These are phyloP conservation scores for Crocodylus rhombifer DNA, from an alignment of 2,797 vertebrate species.

Conservation along the genomic window DNA sequence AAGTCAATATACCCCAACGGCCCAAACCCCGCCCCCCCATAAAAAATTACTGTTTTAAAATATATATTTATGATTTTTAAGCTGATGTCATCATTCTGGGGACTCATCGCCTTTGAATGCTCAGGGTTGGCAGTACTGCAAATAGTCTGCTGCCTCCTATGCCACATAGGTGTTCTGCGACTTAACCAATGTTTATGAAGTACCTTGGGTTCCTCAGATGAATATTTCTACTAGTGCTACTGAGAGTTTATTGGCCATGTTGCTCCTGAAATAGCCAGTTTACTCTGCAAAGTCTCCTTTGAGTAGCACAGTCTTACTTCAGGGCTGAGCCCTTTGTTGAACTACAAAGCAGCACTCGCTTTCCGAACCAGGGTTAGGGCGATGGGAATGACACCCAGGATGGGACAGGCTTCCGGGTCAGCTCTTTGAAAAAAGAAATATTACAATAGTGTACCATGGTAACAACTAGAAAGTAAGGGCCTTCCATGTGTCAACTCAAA, in stretches of 20 bases:
- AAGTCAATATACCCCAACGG: not conserved
- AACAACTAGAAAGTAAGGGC: not conserved
- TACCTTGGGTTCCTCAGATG: not conserved
- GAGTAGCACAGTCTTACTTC: not conserved
- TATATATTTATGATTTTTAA: not conserved
- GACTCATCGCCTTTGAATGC: not conserved
- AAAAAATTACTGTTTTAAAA: not conserved
- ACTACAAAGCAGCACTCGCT: not conserved
- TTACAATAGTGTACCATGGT: not conserved
- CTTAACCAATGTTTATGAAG: constrained; percentile 13
- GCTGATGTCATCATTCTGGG: not conserved
- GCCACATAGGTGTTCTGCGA: not conserved
- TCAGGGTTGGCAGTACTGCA: not conserved
- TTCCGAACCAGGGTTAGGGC: not conserved
- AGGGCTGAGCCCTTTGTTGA: not conserved
- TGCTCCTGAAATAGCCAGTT: not conserved
- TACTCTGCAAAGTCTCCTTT: not conserved
- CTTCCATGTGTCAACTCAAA: not conserved
- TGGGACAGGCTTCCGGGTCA: not conserved
- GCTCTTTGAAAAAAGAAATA: not conserved
- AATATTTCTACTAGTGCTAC: not conserved
- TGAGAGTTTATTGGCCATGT: not conserved
- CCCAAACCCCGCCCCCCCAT: not conserved
- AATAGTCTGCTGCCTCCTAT: not conserved
- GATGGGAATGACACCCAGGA: not conserved